Evolutionary conservation across 2,113 vertebrate species (phyloP).

Genomic region (Taxidea taxus): DNA sequence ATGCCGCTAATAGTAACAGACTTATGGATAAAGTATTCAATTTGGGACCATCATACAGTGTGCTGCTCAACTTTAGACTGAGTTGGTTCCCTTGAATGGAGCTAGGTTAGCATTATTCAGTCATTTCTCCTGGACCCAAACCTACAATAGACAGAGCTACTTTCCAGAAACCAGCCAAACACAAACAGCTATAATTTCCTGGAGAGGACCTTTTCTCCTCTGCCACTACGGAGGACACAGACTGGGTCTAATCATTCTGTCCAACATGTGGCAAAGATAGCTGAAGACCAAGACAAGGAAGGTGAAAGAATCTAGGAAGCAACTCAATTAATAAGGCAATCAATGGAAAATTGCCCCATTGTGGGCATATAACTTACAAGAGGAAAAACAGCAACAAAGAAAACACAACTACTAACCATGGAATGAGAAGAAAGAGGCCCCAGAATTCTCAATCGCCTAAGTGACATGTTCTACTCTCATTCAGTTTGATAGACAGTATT

Average conservation of each 20-base stretch:
- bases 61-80: neutral
- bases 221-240: neutral
- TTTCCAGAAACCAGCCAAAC: neutral
- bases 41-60: neutral
- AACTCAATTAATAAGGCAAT: neutral
- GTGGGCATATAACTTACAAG: neutral
- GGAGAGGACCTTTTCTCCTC: neutral
- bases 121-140: constrained; percentile 20
- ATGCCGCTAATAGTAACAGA: neutral
- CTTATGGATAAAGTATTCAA: neutral
- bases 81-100: neutral
- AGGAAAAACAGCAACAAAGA: neutral
- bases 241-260: neutral
- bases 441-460: neutral
- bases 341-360: neutral
- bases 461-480: neutral
- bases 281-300: neutral
- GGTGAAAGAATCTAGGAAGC: neutral
- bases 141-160: neutral
- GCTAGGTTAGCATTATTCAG: neutral
- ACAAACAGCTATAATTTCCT: neutral
- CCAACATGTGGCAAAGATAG: neutral
- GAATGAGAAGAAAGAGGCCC: neutral
- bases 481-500: neutral
- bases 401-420: neutral